phyloP scores from a whole-genome alignment of 2,797 vertebrate species.

The Apodemus agrarius region DNA sequence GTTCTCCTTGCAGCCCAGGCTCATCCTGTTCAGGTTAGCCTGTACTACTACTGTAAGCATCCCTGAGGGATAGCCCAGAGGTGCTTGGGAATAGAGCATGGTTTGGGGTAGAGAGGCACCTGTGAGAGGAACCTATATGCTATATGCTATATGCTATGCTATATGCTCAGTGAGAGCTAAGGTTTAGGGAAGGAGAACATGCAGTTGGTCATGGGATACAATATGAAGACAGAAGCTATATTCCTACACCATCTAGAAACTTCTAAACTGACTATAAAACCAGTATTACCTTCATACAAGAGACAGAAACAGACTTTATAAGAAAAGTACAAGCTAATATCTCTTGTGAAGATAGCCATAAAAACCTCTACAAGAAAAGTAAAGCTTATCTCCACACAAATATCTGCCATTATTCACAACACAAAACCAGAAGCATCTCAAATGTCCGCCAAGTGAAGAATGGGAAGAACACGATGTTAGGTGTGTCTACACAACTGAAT shows the following conservation, averaged over 20 bases:
- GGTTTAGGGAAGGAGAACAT: too few species aligned
- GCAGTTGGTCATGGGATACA: not conserved
- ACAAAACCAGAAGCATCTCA: not conserved
- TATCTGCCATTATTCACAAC: not conserved
- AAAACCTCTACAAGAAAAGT: not conserved
- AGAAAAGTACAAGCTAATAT: not conserved
- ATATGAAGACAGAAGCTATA: not conserved
- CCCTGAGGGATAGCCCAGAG: too few species aligned
- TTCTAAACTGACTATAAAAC: not conserved
- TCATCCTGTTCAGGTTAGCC: too few species aligned
- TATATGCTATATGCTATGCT: too few species aligned
- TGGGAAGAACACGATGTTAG: too few species aligned
- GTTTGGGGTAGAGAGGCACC: too few species aligned
- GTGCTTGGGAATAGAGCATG: too few species aligned
- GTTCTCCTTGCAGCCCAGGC: too few species aligned
- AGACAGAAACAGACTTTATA: not conserved
- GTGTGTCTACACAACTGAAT: not conserved
- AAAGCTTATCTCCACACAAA: not conserved
- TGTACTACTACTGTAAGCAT: too few species aligned
- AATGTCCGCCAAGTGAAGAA: not conserved
- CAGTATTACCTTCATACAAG: not conserved
- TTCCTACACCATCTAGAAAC: not conserved
- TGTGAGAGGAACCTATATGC: too few species aligned
- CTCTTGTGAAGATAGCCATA: not conserved
- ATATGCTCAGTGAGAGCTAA: too few species aligned